Conservation (phyloP, 2,113 vertebrate species). For the Urocitellus parryii region DNA sequence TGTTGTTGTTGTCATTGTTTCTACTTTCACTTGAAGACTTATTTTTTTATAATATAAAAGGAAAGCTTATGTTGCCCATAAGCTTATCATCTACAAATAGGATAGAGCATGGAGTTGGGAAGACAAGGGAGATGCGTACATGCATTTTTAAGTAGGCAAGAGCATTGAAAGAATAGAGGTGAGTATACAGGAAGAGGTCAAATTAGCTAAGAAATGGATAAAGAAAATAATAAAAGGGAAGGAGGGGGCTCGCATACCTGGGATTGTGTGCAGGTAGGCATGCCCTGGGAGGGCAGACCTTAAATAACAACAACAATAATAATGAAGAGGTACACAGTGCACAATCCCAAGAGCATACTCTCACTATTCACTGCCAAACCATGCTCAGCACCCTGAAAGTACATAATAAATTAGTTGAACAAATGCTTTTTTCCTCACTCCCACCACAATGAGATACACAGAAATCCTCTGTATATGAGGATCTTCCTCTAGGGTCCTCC, state of each 20-base stretch:
- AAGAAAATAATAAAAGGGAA: neutral
- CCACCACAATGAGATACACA: neutral
- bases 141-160: neutral
- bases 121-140: neutral
- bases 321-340: neutral
- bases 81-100: neutral
- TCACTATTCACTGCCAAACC: neutral
- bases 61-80: neutral
- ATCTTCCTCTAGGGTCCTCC: neutral
- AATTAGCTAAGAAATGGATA: neutral
- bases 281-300: neutral
- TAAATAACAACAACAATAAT: neutral
- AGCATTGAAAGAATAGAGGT: neutral
- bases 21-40: conserved; percentile 42
- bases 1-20: neutral
- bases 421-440: neutral
- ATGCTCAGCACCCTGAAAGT: neutral
- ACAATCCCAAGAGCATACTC: neutral
- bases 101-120: neutral
- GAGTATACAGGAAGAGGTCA: neutral
- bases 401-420: neutral
- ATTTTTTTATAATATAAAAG: neutral
- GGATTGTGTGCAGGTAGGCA: neutral
- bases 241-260: neutral
- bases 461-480: neutral